phyloP scores from a whole-genome alignment of 2,797 vertebrate genomes.

The Champsocephalus gunnari region DNA sequence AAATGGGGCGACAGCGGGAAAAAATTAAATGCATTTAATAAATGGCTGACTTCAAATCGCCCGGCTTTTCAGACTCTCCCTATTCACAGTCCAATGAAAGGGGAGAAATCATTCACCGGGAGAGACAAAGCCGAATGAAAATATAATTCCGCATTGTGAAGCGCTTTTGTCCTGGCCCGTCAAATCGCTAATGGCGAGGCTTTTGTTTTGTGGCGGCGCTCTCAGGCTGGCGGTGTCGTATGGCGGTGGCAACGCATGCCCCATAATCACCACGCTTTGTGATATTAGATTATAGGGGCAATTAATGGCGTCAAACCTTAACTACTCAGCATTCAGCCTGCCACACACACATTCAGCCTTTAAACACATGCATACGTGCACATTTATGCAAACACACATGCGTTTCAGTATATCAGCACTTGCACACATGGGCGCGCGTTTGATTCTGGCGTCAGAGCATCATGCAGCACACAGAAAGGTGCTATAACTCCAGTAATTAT shows the following conservation, averaged over 20 bases:
- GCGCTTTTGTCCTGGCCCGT: slow-evolving; percentile 92
- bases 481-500: slow-evolving; percentile 96
- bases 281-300: slow-evolving; percentile 99
- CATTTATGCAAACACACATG: slow-evolving; percentile 5
- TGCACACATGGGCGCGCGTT: slow-evolving; percentile 42
- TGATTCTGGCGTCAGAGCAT: slow-evolving; percentile 81
- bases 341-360: slow-evolving; percentile 53
- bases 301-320: slow-evolving; percentile 97
- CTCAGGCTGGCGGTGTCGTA: slow-evolving; percentile 89
- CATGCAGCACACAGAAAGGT: slow-evolving; percentile 90
- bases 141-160: slow-evolving; percentile 93
- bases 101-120: slow-evolving; percentile 86
- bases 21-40: slow-evolving; percentile 88
- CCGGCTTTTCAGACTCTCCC: slow-evolving; percentile 83
- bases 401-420: slow-evolving; percentile 49
- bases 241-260: slow-evolving; percentile 82
- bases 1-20: slow-evolving; percentile 60
- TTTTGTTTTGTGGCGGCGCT: slow-evolving; percentile 87
- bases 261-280: slow-evolving; percentile 91
- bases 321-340: slow-evolving; percentile 90
- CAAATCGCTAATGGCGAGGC: slow-evolving; percentile 91
- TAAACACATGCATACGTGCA: slow-evolving; percentile 30
- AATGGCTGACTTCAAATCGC: slow-evolving; percentile 88
- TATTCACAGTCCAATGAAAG: slow-evolving; percentile 87
- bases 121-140: slow-evolving; percentile 96